Conservation (phyloP, 1,140 invertebrate species). For the Chymomyza costata region DNA sequence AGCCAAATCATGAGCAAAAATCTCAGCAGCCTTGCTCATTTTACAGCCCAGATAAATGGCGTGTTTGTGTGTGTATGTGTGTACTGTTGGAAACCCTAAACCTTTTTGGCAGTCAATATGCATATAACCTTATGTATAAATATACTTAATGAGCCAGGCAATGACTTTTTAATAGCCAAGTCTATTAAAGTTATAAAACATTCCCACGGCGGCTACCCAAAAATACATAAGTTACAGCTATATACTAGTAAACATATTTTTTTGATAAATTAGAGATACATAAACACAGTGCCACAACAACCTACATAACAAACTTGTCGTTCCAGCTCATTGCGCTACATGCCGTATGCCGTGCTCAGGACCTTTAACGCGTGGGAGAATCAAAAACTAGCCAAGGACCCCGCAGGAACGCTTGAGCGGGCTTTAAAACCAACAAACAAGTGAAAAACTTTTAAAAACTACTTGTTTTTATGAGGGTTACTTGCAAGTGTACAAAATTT, state of each 20-base stretch:
- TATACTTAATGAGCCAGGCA: constrained; percentile 26
- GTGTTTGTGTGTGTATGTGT: too few relatives aligned
- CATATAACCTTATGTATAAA: neutral
- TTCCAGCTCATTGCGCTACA: constrained; percentile 50
- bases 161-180: constrained; percentile 61
- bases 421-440: too few relatives aligned
- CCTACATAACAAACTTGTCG: constrained; percentile 17
- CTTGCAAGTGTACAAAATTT: too few relatives aligned
- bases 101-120: constrained; percentile 36
- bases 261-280: constrained; percentile 64
- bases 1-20: constrained; percentile 9
- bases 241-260: constrained; percentile 14
- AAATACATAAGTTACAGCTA: constrained; percentile 7
- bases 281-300: constrained; percentile 32
- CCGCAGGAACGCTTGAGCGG: too few relatives aligned
- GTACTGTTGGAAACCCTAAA: too few relatives aligned
- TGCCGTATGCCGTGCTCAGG: constrained; percentile 34
- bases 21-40: constrained; percentile 48
- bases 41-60: too few relatives aligned
- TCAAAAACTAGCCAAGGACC: too few relatives aligned
- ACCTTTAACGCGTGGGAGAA: constrained; percentile 48
- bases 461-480: too few relatives aligned
- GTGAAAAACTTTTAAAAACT: too few relatives aligned
- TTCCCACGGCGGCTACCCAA: constrained; percentile 42
- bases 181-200: too few relatives aligned